Percentiles rank a stretch among this genome's conserved stretches.
Conservation (phyloP, 2,888 invertebrate genomes). For the Odontocolon sp. region DNA sequence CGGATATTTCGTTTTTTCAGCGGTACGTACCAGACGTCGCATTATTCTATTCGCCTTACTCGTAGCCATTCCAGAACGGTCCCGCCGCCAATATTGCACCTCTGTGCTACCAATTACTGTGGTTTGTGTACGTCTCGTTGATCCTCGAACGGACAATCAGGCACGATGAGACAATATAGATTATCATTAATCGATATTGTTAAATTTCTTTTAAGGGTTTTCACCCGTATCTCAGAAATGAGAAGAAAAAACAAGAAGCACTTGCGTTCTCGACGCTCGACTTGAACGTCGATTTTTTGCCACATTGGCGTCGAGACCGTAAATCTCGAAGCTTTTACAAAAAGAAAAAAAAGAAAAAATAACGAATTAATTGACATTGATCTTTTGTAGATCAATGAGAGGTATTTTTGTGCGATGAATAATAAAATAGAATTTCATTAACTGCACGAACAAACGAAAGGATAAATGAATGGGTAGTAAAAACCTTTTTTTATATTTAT, state of each 20-base stretch:
- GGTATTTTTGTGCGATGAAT: constrained; percentile 19
- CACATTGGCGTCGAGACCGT: constrained; percentile 64
- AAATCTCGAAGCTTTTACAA: constrained; percentile 44
- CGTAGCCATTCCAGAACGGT: constrained; percentile 74
- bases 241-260: not conserved
- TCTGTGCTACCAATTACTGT: constrained; percentile 28
- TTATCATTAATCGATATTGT: not conserved
- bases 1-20: constrained; percentile 55
- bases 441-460: constrained; percentile 32
- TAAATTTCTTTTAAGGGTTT: not conserved
- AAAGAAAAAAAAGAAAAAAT: not conserved
- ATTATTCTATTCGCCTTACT: constrained; percentile 58
- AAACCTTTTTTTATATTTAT: not conserved
- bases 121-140: constrained; percentile 44
- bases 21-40: constrained; percentile 57
- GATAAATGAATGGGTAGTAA: not conserved
- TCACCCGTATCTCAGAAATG: not conserved
- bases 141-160: constrained; percentile 16
- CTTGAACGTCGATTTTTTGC: constrained; percentile 37
- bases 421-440: constrained; percentile 18
- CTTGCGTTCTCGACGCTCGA: constrained; percentile 16
- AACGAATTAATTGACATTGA: not conserved
- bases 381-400: constrained; percentile 18
- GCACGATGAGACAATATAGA: constrained; percentile 17
- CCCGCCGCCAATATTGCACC: constrained; percentile 60